These are phyloP conservation scores for Chrysina gloriosa DNA, from an alignment of 2,888 invertebrate species.

Conservation along the genomic window DNA sequence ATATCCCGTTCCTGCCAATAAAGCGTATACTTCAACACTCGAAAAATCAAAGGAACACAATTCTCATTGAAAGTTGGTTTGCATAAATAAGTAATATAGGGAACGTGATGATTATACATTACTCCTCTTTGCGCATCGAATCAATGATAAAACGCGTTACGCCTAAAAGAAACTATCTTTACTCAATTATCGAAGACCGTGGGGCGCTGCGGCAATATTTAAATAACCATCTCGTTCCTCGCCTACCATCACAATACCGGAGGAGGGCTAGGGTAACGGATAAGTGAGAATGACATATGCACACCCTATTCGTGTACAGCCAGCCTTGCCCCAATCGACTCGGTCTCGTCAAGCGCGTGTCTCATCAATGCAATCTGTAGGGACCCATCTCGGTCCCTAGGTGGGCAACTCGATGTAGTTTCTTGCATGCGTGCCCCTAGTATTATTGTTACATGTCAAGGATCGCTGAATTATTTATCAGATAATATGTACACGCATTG, in stretches of 20 bases:
- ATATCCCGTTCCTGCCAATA: too few relatives aligned
- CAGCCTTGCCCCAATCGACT: slow-evolving; percentile 32
- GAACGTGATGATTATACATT: slow-evolving; percentile 10
- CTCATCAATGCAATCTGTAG: slow-evolving; percentile 24
- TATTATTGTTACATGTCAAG: slow-evolving; percentile 25
- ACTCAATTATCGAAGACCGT: slow-evolving; percentile 17
- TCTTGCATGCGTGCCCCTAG: slow-evolving; percentile 10
- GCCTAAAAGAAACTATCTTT: slow-evolving; percentile 2
- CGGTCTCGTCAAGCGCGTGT: slow-evolving; percentile 25
- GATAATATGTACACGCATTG: background rate
- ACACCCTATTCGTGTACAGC: slow-evolving; percentile 34
- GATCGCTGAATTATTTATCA: slow-evolving; percentile 20
- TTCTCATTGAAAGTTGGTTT: too few relatives aligned
- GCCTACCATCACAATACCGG: background rate
- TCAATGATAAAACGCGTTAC: background rate
- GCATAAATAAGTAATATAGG: too few relatives aligned
- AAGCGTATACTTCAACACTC: too few relatives aligned
- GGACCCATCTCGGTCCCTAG: slow-evolving; percentile 27
- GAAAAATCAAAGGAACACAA: too few relatives aligned
- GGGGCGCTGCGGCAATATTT: slow-evolving; percentile 10
- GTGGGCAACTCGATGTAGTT: slow-evolving; percentile 21
- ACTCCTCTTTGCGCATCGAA: background rate
- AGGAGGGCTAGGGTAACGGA: slow-evolving; percentile 11
- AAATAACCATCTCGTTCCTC: slow-evolving; percentile 19
- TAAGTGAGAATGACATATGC: slow-evolving; percentile 34